A percentile compares a stretch with the other conserved stretches of the same genome.
Conservation (phyloP, 1,140 invertebrate species). For the Laodelphax striatellus region DNA sequence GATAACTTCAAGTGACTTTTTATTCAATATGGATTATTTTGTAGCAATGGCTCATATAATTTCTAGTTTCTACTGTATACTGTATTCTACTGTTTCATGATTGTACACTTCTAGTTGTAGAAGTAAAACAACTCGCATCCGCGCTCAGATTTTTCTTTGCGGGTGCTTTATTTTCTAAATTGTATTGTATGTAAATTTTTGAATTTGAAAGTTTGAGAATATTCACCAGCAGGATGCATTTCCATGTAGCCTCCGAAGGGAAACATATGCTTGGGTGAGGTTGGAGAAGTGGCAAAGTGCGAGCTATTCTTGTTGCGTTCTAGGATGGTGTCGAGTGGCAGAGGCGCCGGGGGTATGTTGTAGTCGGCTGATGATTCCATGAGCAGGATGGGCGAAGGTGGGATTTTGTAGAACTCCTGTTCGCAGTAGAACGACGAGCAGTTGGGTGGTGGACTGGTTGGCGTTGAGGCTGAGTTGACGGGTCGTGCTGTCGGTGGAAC, state of each 20-base stretch:
- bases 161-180: no score
- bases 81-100: no score
- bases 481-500: conserved; percentile 39
- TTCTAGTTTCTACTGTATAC: no score
- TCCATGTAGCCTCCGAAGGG: conserved; percentile 38
- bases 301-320: conserved; percentile 35
- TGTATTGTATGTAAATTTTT: no score
- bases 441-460: conserved; percentile 13
- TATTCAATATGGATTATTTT: no score
- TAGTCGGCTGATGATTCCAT: conserved; percentile 5
- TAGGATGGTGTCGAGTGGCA: conserved; percentile 21
- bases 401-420: conserved; percentile 18
- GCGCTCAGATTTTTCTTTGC: no score
- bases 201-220: no score
- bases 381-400: conserved; percentile 17
- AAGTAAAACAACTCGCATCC: no score
- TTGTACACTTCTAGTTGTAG: no score
- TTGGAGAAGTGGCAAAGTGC: conserved; percentile 17
- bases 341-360: conserved; percentile 11
- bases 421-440: conserved; percentile 18
- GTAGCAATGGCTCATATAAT: no score
- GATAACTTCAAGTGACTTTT: no score
- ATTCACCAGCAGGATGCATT: conserved; percentile 37
- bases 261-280: conserved; percentile 19
- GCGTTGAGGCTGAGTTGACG: conserved; percentile 19